A percentile compares a stretch with the other conserved stretches of the same genome.
phyloP scores from a whole-genome alignment of 1,140 invertebrate genomes.

The Trachelipus rathkii region DNA sequence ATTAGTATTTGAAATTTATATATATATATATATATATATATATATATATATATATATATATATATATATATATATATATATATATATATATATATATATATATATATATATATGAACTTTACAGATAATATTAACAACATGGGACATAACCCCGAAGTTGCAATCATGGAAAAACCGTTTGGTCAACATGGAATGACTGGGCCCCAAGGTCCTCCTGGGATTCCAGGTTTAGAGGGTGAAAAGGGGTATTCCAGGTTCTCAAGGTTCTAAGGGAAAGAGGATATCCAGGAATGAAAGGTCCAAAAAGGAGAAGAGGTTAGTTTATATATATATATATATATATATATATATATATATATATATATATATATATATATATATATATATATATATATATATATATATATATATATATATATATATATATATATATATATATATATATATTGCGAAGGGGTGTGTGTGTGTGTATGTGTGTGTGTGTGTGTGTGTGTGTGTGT shows the following conservation, averaged over 20 bases:
- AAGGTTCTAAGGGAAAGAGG: constrained; percentile 60
- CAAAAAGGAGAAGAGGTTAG: constrained; percentile 59
- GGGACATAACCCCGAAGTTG: too few species aligned
- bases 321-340: too few species aligned
- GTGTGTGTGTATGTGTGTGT: too few species aligned
- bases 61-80: constrained; percentile 22
- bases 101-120: constrained; percentile 51
- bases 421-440: too few species aligned
- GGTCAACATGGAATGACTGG: constrained; percentile 15
- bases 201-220: constrained; percentile 52
- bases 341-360: too few species aligned
- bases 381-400: too few species aligned
- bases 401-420: too few species aligned
- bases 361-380: too few species aligned
- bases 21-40: constrained; percentile 22
- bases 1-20: too few species aligned
- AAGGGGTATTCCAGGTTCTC: constrained; percentile 62
- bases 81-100: constrained; percentile 21
- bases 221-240: constrained; percentile 67
- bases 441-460: too few species aligned
- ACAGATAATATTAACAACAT: too few species aligned
- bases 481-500: too few species aligned
- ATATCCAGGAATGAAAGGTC: constrained; percentile 60
- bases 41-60: constrained; percentile 17
- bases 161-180: constrained; percentile 31